Evolutionary conservation across 2,888 invertebrate species (phyloP), one percentile per base, ranked within the genome.

Genomic region (Leucophenga montana): DNA sequence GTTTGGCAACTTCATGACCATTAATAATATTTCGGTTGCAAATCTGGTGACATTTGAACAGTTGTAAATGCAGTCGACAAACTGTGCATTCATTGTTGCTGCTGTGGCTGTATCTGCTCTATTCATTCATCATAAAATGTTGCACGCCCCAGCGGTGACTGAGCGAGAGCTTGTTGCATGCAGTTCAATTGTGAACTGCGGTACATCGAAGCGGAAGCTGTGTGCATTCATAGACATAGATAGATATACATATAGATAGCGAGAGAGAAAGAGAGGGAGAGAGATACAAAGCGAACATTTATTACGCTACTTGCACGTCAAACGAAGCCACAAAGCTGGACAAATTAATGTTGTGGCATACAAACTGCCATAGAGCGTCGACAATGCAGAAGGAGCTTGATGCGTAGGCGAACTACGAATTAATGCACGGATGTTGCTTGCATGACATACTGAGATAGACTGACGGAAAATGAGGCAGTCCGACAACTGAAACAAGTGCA

Each of bases 341-440:
- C 82, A 83, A 80, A 80, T 80, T 79, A 78, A 79, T 77, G 78
- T 75, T 39, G 72, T 77, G 78, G 79, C 78, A 70, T 75, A 74
- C 5, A 39, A 39, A 39, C 39, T 27, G 39, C 11, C 39, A 8
- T 8, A 39, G 39, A 11, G 39, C 8, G 11, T 11, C 8, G 9
- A 39, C 11, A 39, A 8, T 39, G 39, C 5, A 3, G 39, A 4
- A 3, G 27, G 2, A 27, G 27, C 27, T 27, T 27, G 27, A 4
- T 27, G 27, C 27, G 27, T 27, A 27, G 27, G 27, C 2, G 27
- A 4, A 27, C n/a, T n/a, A n/a, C 27, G 27, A 4, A 27, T 27
- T 27, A 27, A 27, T 27, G 27, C 4, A 27, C 27, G 27, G 27
- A 27, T 3, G 27, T 27, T 27, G 27, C 27, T 27, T 27, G 27